These are phyloP conservation scores for Pseudoips prasinana DNA, from an alignment of 2,888 invertebrate species.

Conservation along the genomic window DNA sequence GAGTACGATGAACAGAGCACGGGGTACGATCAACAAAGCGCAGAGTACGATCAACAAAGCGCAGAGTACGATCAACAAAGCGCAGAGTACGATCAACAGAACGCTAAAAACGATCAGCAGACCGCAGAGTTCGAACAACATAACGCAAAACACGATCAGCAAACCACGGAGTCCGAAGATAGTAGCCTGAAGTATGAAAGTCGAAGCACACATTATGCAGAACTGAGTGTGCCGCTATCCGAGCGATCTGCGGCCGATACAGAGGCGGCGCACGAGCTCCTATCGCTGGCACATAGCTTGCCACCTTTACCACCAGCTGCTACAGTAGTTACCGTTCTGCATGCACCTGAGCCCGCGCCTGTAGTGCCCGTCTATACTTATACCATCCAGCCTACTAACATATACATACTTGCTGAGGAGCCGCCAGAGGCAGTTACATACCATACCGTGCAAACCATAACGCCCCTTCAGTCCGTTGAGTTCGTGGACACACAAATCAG, in stretches of 20 bases:
- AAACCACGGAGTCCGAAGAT: not conserved
- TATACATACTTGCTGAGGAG: slow-evolving; percentile 61
- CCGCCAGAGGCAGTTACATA: slow-evolving; percentile 49
- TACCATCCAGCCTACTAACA: slow-evolving; percentile 83
- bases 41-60: not conserved
- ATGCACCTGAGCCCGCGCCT: slow-evolving; percentile 59
- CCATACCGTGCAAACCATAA: slow-evolving; percentile 49
- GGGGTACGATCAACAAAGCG: not conserved
- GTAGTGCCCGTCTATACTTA: slow-evolving; percentile 81
- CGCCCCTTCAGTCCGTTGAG: slow-evolving; percentile 50
- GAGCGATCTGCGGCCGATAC: slow-evolving; percentile 90
- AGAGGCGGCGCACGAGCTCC: slow-evolving; percentile 92
- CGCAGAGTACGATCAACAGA: not conserved
- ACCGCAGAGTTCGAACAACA: not conserved
- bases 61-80: not conserved
- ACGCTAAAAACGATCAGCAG: not conserved
- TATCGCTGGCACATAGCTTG: slow-evolving; percentile 88
- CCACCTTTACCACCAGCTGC: slow-evolving; percentile 88
- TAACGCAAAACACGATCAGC: not conserved
- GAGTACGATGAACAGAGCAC: not conserved
- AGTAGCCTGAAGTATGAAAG: too few species aligned
- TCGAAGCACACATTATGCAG: slow-evolving; percentile 24
- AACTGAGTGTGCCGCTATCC: slow-evolving; percentile 70
- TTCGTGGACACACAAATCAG: slow-evolving; percentile 52
- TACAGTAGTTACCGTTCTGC: slow-evolving; percentile 70